Percentiles rank a stretch among this genome's conserved stretches.
These are phyloP conservation scores for Diglossa cyanea DNA, from an alignment of 2,797 vertebrate genomes.

Conservation along the genomic window DNA sequence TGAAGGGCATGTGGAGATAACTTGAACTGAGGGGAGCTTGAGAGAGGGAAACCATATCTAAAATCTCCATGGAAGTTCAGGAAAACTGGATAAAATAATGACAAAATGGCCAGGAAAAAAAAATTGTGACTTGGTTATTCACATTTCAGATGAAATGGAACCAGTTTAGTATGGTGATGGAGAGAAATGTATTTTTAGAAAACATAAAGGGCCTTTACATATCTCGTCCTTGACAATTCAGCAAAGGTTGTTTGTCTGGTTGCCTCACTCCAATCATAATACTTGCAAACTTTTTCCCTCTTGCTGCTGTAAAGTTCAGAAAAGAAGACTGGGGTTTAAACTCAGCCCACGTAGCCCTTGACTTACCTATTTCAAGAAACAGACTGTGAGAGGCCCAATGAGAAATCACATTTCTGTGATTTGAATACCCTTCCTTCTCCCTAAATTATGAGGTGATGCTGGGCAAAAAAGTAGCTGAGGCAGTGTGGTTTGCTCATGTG, in stretches of 20 bases:
- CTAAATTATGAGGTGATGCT: background rate
- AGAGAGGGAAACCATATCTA: background rate
- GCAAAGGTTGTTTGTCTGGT: background rate
- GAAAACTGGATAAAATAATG: background rate
- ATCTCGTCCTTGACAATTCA: background rate
- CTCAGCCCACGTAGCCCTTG: accelerated
- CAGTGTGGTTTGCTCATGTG: background rate
- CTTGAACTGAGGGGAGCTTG: background rate
- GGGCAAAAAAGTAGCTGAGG: background rate
- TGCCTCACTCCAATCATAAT: background rate
- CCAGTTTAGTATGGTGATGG: background rate
- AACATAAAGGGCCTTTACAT: background rate
- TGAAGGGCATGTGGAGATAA: background rate
- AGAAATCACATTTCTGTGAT: background rate
- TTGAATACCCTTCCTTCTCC: background rate
- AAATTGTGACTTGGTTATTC: background rate
- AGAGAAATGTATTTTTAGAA: background rate
- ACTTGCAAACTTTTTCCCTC: background rate
- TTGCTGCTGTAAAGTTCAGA: background rate
- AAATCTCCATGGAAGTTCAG: background rate
- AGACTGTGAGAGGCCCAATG: background rate
- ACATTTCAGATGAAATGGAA: background rate
- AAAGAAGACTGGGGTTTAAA: background rate
- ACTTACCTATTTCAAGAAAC: background rate
- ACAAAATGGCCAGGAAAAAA: background rate